Evolutionary conservation across 64 coral and sea anemone species (phyloP).

Genomic region (Acropora tenuis): DNA sequence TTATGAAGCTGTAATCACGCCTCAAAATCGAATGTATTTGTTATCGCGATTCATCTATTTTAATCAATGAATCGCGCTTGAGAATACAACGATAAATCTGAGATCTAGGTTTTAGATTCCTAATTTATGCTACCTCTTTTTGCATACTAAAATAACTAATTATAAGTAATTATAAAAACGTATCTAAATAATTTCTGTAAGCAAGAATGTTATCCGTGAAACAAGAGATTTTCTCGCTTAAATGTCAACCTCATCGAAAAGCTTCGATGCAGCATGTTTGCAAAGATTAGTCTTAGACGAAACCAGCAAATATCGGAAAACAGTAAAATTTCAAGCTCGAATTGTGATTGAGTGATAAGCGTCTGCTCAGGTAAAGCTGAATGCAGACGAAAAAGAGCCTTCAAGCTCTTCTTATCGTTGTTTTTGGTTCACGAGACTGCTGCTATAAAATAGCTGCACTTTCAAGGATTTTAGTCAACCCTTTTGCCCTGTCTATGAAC

Average conservation of each 20-base stretch:
- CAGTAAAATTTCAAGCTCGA: not conserved
- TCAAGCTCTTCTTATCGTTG: not conserved
- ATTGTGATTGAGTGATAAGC: conserved; percentile 21
- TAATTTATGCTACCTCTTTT: conserved; percentile 23
- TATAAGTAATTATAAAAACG: conserved; percentile 36
- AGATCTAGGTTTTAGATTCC: conserved; percentile 11
- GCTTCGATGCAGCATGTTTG: not conserved
- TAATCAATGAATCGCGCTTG: not conserved
- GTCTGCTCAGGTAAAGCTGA: conserved; percentile 28
- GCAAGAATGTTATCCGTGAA: not conserved
- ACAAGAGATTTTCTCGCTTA: conserved; percentile 25
- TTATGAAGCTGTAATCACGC: conserved; percentile 11
- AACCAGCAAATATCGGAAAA: not conserved
- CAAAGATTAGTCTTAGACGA: not conserved
- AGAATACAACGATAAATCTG: conserved; percentile 33
- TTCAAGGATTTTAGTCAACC: conserved; percentile 36
- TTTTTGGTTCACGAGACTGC: too few relatives aligned
- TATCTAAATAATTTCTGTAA: not conserved
- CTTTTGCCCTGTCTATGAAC: conserved; percentile 27
- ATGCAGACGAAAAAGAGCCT: conserved; percentile 32
- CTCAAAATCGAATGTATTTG: conserved; percentile 14
- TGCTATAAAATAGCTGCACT: not conserved
- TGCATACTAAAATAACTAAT: conserved; percentile 32
- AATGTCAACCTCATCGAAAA: conserved; percentile 2
- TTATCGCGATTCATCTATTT: conserved; percentile 14